Evolutionary conservation across 2,797 vertebrate genomes (phyloP).

Genomic region (Okamejei kenojei): DNA sequence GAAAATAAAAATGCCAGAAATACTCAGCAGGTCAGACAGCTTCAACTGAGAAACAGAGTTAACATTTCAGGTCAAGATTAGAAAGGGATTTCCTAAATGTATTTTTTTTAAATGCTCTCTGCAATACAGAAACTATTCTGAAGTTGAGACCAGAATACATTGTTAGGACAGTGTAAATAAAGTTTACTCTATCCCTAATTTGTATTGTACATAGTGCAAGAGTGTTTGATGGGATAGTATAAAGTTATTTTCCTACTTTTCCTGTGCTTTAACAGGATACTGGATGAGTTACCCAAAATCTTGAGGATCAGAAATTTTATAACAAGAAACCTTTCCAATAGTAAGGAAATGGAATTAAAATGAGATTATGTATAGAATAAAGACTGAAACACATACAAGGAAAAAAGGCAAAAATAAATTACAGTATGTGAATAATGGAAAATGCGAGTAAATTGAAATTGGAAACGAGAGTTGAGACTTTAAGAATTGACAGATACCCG

Average conservation of each 20-base stretch:
- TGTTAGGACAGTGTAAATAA: background rate
- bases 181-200: background rate
- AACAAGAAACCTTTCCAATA: background rate
- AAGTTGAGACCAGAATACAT: background rate
- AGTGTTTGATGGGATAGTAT: background rate
- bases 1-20: too few species aligned
- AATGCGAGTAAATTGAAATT: background rate
- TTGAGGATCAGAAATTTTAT: background rate
- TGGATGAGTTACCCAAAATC: background rate
- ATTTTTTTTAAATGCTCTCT: background rate
- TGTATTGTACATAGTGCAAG: background rate
- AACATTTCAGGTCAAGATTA: too few species aligned
- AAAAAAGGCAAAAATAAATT: background rate
- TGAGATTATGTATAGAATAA: background rate
- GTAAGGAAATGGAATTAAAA: background rate
- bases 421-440: background rate
- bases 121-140: background rate
- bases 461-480: constrained; percentile 14
- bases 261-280: background rate
- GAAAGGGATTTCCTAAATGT: too few species aligned
- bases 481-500: background rate
- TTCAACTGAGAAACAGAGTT: too few species aligned
- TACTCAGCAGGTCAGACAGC: too few species aligned
- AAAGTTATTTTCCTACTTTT: too few species aligned
- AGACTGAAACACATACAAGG: background rate